Percentiles rank a stretch among this genome's conserved stretches.
Evolutionary conservation across 2,797 vertebrate species (phyloP).

Genomic region (Argyrosomus regius): DNA sequence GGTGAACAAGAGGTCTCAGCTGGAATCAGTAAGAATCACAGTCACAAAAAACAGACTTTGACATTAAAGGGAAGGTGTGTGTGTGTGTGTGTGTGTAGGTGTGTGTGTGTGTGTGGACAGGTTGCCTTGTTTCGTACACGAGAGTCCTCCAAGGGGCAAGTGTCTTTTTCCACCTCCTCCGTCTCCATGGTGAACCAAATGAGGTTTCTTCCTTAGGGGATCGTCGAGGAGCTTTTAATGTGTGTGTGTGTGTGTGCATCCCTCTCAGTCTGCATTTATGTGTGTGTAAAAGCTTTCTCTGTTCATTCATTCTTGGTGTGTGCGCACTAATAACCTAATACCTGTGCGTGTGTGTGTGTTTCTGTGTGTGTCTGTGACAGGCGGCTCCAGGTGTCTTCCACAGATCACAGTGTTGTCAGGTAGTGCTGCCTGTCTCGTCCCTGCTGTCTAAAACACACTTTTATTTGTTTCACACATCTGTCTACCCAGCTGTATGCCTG

Average conservation of each 20-base stretch:
- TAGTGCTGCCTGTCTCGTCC: neutral
- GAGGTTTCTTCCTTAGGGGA: conserved; percentile 42
- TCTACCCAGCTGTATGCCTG: conserved; percentile 35
- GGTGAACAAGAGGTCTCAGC: neutral
- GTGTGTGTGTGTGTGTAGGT: conserved; percentile 7
- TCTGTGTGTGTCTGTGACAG: conserved; percentile 31
- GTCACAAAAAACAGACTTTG: neutral
- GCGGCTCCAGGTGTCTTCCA: conserved; percentile 56
- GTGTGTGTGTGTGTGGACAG: conserved; percentile 1
- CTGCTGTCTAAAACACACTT: conserved; percentile 41
- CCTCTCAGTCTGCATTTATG: conserved; percentile 29
- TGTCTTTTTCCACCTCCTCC: conserved; percentile 53
- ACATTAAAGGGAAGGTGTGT: neutral
- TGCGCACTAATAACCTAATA: conserved; percentile 1
- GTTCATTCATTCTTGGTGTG: conserved; percentile 14
- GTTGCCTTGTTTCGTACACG: conserved; percentile 20
- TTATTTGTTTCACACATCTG: conserved; percentile 72
- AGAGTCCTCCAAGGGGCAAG: conserved; percentile 37
- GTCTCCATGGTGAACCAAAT: conserved; percentile 64
- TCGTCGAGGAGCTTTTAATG: conserved; percentile 11
- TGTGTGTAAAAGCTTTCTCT: conserved; percentile 18
- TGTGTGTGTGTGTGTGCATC: conserved; percentile 30
- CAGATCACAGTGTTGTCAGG: conserved; percentile 58
- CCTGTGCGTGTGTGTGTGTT: conserved; percentile 37
- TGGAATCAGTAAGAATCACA: neutral